Conservation (phyloP, 1,140 invertebrate species). For the Eriocheir sinensis region DNA sequence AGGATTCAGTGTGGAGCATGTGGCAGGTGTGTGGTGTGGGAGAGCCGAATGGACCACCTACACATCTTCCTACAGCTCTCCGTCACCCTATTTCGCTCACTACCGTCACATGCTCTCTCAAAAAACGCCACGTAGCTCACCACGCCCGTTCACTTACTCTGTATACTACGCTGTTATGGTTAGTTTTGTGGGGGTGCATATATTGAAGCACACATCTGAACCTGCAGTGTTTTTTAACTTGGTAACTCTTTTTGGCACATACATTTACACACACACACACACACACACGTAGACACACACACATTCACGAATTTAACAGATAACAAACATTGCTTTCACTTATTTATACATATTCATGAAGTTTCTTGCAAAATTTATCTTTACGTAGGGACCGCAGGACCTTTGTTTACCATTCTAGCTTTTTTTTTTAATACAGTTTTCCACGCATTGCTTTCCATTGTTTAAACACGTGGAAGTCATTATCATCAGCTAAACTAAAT, state of each 20-base stretch:
- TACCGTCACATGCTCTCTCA: neutral
- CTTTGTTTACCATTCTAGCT: neutral
- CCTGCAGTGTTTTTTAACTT: neutral
- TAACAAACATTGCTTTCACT: neutral
- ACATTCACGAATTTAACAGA: neutral
- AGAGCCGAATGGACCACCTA: too few relatives aligned
- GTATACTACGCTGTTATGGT: too few relatives aligned
- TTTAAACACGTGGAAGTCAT: neutral
- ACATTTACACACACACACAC: neutral
- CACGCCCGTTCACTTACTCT: neutral
- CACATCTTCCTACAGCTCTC: too few relatives aligned
- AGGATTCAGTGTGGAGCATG: neutral
- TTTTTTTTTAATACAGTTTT: neutral
- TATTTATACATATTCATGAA: constrained; percentile 35
- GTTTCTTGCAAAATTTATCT: constrained; percentile 26
- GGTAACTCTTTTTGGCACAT: neutral
- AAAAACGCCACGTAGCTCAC: neutral
- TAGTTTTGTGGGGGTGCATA: neutral
- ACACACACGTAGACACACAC: neutral
- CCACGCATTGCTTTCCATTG: neutral
- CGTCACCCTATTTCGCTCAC: neutral
- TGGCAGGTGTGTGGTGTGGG: neutral
- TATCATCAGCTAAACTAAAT: neutral
- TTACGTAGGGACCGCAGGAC: neutral
- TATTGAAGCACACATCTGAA: neutral